Base-by-base conservation (phyloP, 2,888 invertebrate species). In the Cephalotes varians region DNA sequence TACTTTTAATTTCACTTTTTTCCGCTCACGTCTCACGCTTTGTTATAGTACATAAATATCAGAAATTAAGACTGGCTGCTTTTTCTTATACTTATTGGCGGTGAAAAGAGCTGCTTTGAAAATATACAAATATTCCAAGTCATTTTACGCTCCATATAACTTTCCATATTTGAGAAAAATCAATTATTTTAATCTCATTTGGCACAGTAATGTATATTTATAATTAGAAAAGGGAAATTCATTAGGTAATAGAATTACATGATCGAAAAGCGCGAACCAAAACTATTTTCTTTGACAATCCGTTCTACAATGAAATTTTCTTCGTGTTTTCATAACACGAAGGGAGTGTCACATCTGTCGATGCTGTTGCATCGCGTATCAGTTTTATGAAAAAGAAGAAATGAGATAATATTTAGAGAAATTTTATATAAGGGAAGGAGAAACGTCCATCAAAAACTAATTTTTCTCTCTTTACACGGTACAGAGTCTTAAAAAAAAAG, bases 251-350 rank as follows among this genome's bases (percentile, higher is more conserved):
- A 86, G 15, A 72, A 60, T 65, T 67, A 71, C 74, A 65, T 71
- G 47, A 64, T 44, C 51, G 34, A 72, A 67, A 69, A 67, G 9
- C 12, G 9, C 12, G 44, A 40, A 56, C 4, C 18, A 47, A 49
- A 83, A 77, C 56, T 81, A 81, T 88, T 86, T 85, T 62, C 80
- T 86, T 88, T 87, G 89, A 85, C 85, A 88, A 90, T 87, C 87
- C 72, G 85, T 90, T 87, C 56, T 73, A 69, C 49, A 82, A 76
- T 40, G 12, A 40, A 40, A 40, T 40, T 40, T 40, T 10, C 40
- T 40, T 12, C 40, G 40, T 40, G 40, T 12, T 15, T 40, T 40
- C 10, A 40, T 40, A 40, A 40, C 12, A 40, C 40, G 40, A 40
- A 40, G 40, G 12, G 12, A 40, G 40, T 40, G 40, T 40, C 40